phyloP scores from a whole-genome alignment of 2,888 invertebrate genomes.

The Nephrocerus scutellatus region DNA sequence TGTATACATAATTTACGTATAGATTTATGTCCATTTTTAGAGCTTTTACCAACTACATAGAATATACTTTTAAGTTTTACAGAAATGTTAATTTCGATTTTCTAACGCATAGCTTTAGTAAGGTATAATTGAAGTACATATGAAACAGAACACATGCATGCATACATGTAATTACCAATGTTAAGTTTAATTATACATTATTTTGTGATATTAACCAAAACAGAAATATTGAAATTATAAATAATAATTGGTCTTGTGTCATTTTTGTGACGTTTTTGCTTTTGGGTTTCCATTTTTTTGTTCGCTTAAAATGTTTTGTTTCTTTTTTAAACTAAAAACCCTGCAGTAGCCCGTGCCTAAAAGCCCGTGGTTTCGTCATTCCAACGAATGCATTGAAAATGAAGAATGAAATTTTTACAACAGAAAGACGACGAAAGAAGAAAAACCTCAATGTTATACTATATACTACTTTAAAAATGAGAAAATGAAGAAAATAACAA shows the following conservation, averaged over 20 bases:
- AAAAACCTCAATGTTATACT: no score
- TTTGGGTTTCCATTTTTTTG: slow-evolving; percentile 5
- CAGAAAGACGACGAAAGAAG: no score
- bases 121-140: no score
- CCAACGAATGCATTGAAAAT: slow-evolving; percentile 14
- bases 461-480: no score
- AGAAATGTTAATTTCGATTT: slow-evolving; percentile 12
- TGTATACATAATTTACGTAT: no score
- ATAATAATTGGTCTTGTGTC: slow-evolving; percentile 1
- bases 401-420: slow-evolving; percentile 2
- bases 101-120: slow-evolving; percentile 22
- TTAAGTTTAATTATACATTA: slow-evolving; percentile 8
- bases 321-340: neutral
- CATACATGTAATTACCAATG: no score
- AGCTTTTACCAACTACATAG: neutral
- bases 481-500: no score
- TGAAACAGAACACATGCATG: no score
- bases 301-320: neutral
- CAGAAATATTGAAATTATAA: no score
- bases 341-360: slow-evolving; percentile 1
- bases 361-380: slow-evolving; percentile 13
- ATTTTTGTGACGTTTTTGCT: slow-evolving; percentile 2
- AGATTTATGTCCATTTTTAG: neutral
- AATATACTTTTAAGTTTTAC: slow-evolving; percentile 15
- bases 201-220: no score